Percentiles rank a stretch among this genome's conserved stretches.
These are phyloP conservation scores for Pelobates fuscus DNA, from an alignment of 2,113 vertebrate genomes.

Conservation along the genomic window DNA sequence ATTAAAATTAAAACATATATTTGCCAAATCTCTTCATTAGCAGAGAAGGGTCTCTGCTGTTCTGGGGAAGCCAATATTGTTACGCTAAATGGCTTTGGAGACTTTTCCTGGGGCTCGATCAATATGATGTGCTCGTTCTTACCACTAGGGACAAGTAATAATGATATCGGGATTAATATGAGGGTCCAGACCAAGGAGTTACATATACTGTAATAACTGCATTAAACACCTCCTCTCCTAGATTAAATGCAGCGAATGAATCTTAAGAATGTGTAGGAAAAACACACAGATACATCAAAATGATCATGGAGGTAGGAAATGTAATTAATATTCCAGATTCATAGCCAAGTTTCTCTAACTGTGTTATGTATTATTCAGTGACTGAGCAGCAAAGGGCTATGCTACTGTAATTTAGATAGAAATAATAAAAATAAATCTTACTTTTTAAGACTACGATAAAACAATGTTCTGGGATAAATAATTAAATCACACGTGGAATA, in stretches of 20 bases:
- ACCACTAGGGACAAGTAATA: too few species aligned
- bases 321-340: conserved; percentile 34
- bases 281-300: conserved; percentile 2
- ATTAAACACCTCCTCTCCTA: background rate
- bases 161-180: too few species aligned
- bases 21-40: too few species aligned
- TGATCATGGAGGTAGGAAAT: background rate
- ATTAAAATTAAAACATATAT: too few species aligned
- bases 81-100: too few species aligned
- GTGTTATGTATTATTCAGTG: conserved; percentile 44
- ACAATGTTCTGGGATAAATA: conserved; percentile 25
- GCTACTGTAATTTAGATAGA: conserved; percentile 22
- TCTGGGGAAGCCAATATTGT: too few species aligned
- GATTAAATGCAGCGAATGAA: background rate
- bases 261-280: background rate
- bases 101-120: too few species aligned
- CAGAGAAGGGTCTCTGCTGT: too few species aligned
- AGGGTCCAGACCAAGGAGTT: too few species aligned
- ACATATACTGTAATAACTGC: too few species aligned
- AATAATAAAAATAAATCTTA: conserved; percentile 31
- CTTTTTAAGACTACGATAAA: background rate
- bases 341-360: conserved; percentile 28
- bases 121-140: too few species aligned
- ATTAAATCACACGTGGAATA: background rate
- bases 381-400: background rate